phyloP scores from a whole-genome alignment of 2,797 vertebrate species.

The Knipowitschia caucasica region DNA sequence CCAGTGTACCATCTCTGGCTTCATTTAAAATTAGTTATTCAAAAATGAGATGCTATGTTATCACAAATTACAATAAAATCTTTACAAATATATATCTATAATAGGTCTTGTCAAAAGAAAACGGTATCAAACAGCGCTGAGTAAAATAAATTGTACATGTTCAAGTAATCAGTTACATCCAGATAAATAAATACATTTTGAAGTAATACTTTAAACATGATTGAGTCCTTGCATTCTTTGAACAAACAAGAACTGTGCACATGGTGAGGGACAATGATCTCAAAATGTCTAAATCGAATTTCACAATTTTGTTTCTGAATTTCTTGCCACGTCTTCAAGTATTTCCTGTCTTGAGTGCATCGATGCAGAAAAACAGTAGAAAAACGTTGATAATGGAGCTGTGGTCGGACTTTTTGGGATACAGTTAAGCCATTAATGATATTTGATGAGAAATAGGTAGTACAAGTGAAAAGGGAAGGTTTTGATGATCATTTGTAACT shows the following conservation, averaged over 20 bases:
- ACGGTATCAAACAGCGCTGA: constrained; percentile 70
- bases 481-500: constrained; percentile 10
- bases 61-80: constrained; percentile 40
- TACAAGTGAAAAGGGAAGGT: constrained; percentile 13
- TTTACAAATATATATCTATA: constrained; percentile 10
- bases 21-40: constrained; percentile 33
- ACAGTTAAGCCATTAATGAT: background rate
- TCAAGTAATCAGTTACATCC: constrained; percentile 81
- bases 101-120: constrained; percentile 61
- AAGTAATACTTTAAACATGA: constrained; percentile 65
- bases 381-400: no score
- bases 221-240: constrained; percentile 65
- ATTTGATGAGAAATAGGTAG: constrained; percentile 13
- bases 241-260: constrained; percentile 64
- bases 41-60: constrained; percentile 36
- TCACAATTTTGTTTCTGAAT: constrained; percentile 3
- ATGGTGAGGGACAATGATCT: constrained; percentile 54
- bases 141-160: constrained; percentile 60
- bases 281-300: constrained; percentile 10
- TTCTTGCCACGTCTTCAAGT: constrained; percentile 5
- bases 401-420: no score
- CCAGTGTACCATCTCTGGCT: constrained; percentile 46
- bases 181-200: constrained; percentile 80
- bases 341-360: constrained; percentile 8
- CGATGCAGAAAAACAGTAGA: constrained; percentile 10